Conservation (phyloP, 2,797 vertebrate genomes). For the Limnodromus scolopaceus region DNA sequence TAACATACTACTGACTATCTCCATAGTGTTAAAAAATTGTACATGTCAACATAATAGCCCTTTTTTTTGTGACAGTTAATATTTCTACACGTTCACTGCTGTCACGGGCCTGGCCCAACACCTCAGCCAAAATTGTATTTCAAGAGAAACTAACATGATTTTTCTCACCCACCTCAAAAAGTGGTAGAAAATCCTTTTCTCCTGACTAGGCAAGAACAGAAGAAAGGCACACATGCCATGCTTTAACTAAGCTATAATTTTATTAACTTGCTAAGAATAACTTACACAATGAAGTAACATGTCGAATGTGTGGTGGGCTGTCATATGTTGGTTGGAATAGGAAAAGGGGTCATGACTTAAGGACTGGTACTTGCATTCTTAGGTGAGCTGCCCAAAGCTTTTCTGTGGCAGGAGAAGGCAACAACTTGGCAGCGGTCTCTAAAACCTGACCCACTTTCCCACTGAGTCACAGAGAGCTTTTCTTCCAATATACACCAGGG, state of each 20-base stretch:
- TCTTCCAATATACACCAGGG: not conserved
- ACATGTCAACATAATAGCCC: not conserved
- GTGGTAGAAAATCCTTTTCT: not conserved
- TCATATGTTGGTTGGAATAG: not conserved
- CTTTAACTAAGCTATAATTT: not conserved
- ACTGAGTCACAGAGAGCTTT: not conserved
- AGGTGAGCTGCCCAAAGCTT: not conserved
- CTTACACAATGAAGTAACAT: not conserved
- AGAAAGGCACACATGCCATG: not conserved
- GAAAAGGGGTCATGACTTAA: not conserved
- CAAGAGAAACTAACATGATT: not conserved
- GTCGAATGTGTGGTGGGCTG: not conserved
- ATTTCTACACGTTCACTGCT: not conserved
- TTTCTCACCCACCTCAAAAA: not conserved
- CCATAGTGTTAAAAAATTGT: not conserved
- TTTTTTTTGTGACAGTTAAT: not conserved
- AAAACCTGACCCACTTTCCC: not conserved
- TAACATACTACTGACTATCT: not conserved
- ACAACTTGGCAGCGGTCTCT: not conserved
- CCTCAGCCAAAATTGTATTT: not conserved
- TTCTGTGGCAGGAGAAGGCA: not conserved
- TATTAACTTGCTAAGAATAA: not conserved
- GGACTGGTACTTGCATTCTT: not conserved
- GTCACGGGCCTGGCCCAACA: not conserved
- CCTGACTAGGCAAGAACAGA: not conserved